These are phyloP conservation scores for Vireo altiloquus DNA, from an alignment of 2,113 vertebrate genomes.

Conservation along the genomic window DNA sequence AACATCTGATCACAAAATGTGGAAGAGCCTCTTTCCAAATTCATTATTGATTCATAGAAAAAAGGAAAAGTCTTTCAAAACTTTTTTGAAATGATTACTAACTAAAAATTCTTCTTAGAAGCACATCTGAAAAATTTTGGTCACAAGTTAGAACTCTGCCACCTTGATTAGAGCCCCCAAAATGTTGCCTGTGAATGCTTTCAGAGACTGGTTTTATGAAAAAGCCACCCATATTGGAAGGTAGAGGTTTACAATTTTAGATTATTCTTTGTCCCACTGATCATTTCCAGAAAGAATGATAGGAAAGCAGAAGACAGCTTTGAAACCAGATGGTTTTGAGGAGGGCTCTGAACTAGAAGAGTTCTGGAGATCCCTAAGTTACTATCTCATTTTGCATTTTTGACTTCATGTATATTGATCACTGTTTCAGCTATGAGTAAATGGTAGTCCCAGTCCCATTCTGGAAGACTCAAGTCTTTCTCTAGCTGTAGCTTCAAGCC, in stretches of 20 bases:
- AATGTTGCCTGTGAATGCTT: not conserved
- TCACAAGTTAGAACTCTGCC: not conserved
- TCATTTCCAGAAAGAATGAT: not conserved
- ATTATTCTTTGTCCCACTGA: not conserved
- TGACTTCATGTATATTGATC: not conserved
- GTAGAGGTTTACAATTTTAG: not conserved
- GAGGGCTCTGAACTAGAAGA: not conserved
- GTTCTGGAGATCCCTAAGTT: not conserved
- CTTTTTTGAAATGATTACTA: rapidly evolving
- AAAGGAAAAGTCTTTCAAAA: not conserved
- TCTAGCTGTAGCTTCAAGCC: not conserved
- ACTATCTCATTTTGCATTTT: not conserved
- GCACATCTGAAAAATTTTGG: not conserved
- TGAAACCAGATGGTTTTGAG: not conserved
- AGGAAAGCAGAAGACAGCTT: not conserved
- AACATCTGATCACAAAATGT: not conserved
- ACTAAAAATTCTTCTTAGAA: not conserved
- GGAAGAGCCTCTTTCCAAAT: not conserved
- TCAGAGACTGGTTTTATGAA: not conserved
- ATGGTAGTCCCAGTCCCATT: not conserved
- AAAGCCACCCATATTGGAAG: rapidly evolving
- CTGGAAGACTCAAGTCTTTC: not conserved
- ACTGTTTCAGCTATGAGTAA: not conserved
- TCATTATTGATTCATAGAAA: not conserved
- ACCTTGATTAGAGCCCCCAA: not conserved